These are phyloP conservation scores for Luehdorfia chinensis DNA, from an alignment of 1,140 invertebrate species.

Conservation along the genomic window DNA sequence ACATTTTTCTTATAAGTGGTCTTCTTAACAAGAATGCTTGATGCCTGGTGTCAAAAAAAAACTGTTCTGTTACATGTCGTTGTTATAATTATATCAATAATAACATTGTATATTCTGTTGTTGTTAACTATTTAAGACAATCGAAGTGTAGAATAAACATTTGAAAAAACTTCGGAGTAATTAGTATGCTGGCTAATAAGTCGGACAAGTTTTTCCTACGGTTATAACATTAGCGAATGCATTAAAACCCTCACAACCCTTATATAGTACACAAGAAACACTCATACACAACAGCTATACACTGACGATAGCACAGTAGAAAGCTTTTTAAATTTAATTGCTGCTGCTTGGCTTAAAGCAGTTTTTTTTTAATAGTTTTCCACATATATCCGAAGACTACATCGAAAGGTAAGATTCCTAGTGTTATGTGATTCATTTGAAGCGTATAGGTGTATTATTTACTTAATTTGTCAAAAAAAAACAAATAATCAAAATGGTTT, in stretches of 20 bases:
- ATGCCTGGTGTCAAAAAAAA: slow-evolving; percentile 36
- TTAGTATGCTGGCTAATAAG: not conserved
- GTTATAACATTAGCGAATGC: too few relatives aligned
- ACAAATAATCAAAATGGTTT: too few relatives aligned
- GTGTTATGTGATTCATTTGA: too few relatives aligned
- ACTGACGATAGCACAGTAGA: too few relatives aligned
- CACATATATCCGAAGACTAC: not conserved
- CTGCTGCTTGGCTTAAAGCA: slow-evolving; percentile 9
- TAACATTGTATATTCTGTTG: slow-evolving; percentile 61
- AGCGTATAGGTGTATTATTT: too few relatives aligned
- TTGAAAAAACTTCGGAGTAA: slow-evolving; percentile 36
- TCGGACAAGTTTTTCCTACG: too few relatives aligned
- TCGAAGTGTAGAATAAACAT: slow-evolving; percentile 65
- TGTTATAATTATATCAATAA: slow-evolving; percentile 59
- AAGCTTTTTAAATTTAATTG: slow-evolving; percentile 4
- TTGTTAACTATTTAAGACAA: slow-evolving; percentile 68
- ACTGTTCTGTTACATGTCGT: slow-evolving; percentile 40
- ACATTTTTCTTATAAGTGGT: slow-evolving; percentile 13
- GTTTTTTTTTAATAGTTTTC: not conserved
- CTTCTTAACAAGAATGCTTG: slow-evolving; percentile 39
- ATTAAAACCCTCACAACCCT: too few relatives aligned
- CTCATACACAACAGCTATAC: too few relatives aligned
- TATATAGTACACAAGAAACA: too few relatives aligned
- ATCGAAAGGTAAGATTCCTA: slow-evolving; percentile 5
- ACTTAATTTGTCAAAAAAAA: too few relatives aligned